These are phyloP conservation scores for Pseudopodoces humilis DNA, from an alignment of 2,113 vertebrate species.

Conservation along the genomic window DNA sequence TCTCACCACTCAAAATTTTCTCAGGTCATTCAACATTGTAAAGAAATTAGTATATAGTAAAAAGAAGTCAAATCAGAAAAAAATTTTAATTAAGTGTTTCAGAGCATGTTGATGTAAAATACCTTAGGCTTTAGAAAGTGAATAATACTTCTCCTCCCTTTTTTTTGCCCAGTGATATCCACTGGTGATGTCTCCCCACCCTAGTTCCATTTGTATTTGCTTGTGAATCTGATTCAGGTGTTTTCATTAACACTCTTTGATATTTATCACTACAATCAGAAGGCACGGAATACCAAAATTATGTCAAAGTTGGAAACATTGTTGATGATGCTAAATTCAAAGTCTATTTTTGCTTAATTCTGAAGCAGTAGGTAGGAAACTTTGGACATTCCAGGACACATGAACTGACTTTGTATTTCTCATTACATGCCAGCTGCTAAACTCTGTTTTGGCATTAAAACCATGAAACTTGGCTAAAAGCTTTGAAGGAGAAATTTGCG, in stretches of 20 bases:
- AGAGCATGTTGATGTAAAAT: conserved; percentile 55
- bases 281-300: background rate
- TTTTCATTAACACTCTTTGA: conserved; percentile 31
- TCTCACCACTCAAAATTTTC: conserved; percentile 54
- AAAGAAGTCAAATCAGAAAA: conserved; percentile 15
- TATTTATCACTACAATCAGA: conserved; percentile 20
- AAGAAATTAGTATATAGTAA: conserved; percentile 54
- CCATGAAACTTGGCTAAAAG: background rate
- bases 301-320: background rate
- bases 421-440: background rate
- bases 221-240: conserved; percentile 50
- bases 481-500: background rate
- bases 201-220: conserved; percentile 51
- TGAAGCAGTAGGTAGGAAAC: conserved; percentile 47
- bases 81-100: background rate
- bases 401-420: conserved; percentile 35
- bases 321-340: background rate
- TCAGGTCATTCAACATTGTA: conserved; percentile 68
- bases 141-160: conserved; percentile 24
- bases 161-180: background rate
- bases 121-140: conserved; percentile 59
- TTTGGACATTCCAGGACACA: conserved; percentile 57
- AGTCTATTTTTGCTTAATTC: conserved; percentile 24
- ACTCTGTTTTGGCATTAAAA: background rate
- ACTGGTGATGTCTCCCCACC: conserved; percentile 39